A percentile compares a stretch with the other conserved stretches of the same genome.
Conservation (phyloP, 1,140 invertebrate genomes). For the Elymnias hypermnestra region DNA sequence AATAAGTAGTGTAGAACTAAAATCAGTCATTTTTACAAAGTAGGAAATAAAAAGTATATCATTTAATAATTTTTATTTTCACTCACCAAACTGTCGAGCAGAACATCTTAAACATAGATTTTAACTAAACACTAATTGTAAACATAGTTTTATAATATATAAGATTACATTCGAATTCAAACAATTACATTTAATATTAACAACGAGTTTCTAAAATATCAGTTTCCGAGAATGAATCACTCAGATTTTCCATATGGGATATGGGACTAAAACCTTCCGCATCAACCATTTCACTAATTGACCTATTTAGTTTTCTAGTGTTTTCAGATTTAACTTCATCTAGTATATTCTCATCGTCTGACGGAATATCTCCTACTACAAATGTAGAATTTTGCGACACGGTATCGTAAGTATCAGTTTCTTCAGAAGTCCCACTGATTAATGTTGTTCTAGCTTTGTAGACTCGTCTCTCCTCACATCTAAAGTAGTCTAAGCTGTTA, state of each 20-base stretch:
- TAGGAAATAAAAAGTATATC: no score
- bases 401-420: conserved; percentile 4
- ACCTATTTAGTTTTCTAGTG: conserved; percentile 6
- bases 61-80: no score
- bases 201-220: conserved; percentile 40
- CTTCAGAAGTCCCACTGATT: conserved; percentile 4
- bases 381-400: conserved; percentile 7
- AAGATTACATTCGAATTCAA: conserved; percentile 5
- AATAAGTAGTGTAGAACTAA: no score
- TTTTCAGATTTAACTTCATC: conserved; percentile 9
- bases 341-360: background rate
- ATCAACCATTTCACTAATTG: conserved; percentile 8
- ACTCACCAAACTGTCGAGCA: no score
- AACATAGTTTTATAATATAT: background rate
- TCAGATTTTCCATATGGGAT: conserved; percentile 11
- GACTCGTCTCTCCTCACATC: background rate
- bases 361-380: background rate
- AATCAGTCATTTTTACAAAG: no score
- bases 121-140: no score
- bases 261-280: background rate
- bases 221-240: conserved; percentile 25
- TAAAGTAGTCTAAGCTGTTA: conserved; percentile 23
- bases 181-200: conserved; percentile 11
- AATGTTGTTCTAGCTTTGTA: conserved; percentile 2
- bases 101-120: no score